These are phyloP conservation scores for Pectinophora gossypiella DNA, from an alignment of 1,140 invertebrate genomes.

Conservation along the genomic window DNA sequence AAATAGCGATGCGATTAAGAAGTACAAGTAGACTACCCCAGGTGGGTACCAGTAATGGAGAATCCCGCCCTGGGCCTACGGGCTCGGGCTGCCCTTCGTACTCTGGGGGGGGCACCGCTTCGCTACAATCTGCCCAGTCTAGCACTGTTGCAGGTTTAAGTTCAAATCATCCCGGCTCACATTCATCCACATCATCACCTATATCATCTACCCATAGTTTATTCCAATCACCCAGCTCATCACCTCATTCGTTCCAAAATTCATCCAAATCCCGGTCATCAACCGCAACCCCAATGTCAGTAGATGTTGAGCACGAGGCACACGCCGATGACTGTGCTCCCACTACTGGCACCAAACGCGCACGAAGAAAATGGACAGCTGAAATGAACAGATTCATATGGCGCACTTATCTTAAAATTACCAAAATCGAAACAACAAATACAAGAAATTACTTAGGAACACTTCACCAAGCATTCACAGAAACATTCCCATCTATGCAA, in stretches of 20 bases:
- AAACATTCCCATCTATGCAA: constrained; percentile 11
- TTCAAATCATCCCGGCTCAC: no score
- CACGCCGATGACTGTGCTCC: not conserved
- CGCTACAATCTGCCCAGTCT: no score
- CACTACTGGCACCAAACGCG: not conserved
- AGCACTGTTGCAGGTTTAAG: no score
- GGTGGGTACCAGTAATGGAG: no score
- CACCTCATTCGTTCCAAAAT: no score
- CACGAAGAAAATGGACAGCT: not conserved
- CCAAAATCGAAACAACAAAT: not conserved
- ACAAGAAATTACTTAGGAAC: not conserved
- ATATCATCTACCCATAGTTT: not conserved
- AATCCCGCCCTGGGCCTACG: no score
- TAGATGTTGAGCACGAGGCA: constrained; percentile 2
- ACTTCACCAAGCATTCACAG: constrained; percentile 10
- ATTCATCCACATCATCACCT: not conserved
- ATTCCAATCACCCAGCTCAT: not conserved
- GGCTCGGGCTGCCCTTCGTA: no score
- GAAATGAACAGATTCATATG: constrained; percentile 7
- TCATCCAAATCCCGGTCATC: not conserved
- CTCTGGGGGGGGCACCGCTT: no score
- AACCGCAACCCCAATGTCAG: not conserved
- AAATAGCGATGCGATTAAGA: no score
- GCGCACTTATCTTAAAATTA: constrained; percentile 1
- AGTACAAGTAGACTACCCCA: no score